phyloP scores from a whole-genome alignment of 2,113 vertebrate species.

The Protobothrops flavoviridis region DNA sequence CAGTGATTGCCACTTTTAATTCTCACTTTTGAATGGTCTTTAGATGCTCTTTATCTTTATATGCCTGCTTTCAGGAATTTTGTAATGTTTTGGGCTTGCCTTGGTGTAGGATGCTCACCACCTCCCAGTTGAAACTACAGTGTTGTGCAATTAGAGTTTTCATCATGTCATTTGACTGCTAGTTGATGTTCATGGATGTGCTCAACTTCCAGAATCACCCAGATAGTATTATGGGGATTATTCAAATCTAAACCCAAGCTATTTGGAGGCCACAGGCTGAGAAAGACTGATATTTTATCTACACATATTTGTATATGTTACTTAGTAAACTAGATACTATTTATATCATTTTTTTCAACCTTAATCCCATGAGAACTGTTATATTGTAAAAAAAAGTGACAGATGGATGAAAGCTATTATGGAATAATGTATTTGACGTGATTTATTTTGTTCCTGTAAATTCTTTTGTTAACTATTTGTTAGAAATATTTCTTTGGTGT shows the following conservation, averaged over 20 bases:
- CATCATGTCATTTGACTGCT: no score
- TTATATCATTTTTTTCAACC: conserved; percentile 26
- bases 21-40: no score
- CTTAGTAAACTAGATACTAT: conserved; percentile 12
- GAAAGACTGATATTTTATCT: conserved; percentile 11
- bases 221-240: background rate
- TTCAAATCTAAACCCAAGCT: background rate
- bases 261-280: background rate
- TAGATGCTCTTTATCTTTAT: no score
- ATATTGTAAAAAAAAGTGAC: conserved; percentile 53
- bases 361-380: conserved; percentile 14
- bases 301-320: background rate
- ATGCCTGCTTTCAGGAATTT: no score
- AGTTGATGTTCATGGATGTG: no score
- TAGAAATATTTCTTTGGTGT: conserved; percentile 43
- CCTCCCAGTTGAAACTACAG: no score
- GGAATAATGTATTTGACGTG: conserved; percentile 46
- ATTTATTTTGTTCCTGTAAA: conserved; percentile 53
- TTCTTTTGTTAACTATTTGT: conserved; percentile 54
- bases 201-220: background rate
- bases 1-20: no score
- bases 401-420: conserved; percentile 51
- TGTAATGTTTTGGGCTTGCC: no score
- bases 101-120: no score
- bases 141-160: no score